These are phyloP conservation scores for Tympanuchus pallidicinctus DNA, from an alignment of 2,113 vertebrate species.

Conservation along the genomic window DNA sequence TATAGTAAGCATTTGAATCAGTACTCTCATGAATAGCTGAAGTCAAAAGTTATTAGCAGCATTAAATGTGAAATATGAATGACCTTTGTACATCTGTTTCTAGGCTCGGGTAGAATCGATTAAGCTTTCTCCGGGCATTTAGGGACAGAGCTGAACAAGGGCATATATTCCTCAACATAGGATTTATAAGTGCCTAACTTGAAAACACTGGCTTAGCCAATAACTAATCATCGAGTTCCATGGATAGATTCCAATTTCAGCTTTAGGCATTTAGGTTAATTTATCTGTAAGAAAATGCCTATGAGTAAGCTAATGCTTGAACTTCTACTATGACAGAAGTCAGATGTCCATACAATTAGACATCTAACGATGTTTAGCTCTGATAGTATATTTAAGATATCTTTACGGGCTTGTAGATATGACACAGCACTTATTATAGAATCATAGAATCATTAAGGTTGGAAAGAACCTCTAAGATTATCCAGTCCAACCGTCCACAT, in stretches of 20 bases:
- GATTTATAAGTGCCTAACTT: background rate
- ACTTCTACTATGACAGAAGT: background rate
- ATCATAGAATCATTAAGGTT: too few species aligned
- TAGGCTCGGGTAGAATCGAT: background rate
- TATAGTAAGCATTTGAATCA: constrained; percentile 33
- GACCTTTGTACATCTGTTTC: constrained; percentile 1
- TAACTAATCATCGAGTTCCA: background rate
- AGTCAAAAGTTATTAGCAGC: background rate
- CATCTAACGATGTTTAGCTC: background rate
- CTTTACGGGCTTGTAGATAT: background rate
- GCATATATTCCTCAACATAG: background rate
- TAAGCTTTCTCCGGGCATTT: background rate
- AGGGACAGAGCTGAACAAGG: background rate
- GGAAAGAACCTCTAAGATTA: too few species aligned
- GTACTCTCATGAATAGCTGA: background rate
- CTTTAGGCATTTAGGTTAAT: background rate
- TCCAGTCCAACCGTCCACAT: too few species aligned
- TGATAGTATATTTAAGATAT: background rate
- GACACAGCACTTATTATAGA: background rate
- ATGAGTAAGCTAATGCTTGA: background rate
- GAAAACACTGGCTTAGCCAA: background rate
- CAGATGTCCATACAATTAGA: background rate
- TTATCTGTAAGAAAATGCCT: background rate
- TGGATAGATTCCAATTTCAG: background rate
- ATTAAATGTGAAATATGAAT: constrained; percentile 14